Evolutionary conservation across 2,888 invertebrate species (phyloP).

Genomic region (Melieria omissa): DNA sequence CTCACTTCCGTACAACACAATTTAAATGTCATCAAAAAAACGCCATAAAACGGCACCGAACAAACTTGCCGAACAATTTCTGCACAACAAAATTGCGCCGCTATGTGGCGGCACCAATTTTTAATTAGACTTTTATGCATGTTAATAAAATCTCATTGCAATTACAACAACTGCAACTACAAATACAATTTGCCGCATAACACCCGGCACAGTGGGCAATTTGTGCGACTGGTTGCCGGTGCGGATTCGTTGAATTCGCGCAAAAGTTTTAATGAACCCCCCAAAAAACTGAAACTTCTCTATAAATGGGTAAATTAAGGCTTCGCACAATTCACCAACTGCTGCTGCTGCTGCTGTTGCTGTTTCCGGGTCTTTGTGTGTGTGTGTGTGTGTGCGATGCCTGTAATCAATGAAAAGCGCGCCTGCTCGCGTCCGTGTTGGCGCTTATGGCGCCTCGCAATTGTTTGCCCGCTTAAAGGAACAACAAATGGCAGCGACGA

Average conservation of each 20-base stretch:
- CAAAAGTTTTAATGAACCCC: neutral
- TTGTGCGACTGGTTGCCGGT: too few relatives aligned
- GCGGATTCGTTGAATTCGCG: too few relatives aligned
- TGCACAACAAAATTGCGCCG: slow-evolving; percentile 6
- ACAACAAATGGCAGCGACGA: too few relatives aligned
- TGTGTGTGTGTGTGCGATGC: neutral
- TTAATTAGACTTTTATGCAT: neutral
- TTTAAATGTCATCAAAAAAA: too few relatives aligned
- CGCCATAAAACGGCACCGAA: neutral
- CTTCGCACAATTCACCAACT: neutral
- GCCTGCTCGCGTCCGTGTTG: neutral
- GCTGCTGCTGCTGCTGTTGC: too few relatives aligned
- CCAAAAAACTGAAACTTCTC: neutral
- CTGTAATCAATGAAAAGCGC: neutral
- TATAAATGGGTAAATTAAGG: neutral
- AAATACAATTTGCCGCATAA: too few relatives aligned
- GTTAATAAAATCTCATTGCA: neutral
- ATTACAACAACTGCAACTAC: neutral
- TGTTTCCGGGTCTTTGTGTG: neutral
- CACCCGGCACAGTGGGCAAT: too few relatives aligned
- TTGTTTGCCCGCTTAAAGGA: too few relatives aligned
- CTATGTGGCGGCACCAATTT: neutral
- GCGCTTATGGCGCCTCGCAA: too few relatives aligned
- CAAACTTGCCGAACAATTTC: slow-evolving; percentile 1
- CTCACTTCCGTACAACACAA: too few relatives aligned